A percentile compares a stretch with the other conserved stretches of the same genome.
Evolutionary conservation across 92 coral and sea anemone genomes (phyloP).

Genomic region (Porites lobata): DNA sequence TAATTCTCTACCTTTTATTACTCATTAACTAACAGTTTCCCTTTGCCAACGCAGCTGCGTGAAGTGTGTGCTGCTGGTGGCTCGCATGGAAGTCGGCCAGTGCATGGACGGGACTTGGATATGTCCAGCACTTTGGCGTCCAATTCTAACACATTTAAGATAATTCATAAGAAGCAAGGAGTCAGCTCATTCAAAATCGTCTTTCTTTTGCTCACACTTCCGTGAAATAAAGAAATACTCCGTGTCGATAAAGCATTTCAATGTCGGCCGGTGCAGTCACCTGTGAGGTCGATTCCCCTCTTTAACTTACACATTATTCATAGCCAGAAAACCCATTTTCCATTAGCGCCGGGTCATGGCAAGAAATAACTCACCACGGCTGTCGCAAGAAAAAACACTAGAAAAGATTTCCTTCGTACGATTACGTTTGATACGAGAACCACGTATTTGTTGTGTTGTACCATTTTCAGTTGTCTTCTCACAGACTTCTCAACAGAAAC

Average conservation of each 20-base stretch:
- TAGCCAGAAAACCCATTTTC: not conserved
- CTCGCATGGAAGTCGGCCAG: not conserved
- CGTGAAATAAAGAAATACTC: not conserved
- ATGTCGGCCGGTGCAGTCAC: constrained; percentile 14
- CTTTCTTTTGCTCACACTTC: not conserved
- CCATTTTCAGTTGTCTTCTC: not conserved
- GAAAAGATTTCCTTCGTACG: not conserved
- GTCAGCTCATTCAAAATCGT: not conserved
- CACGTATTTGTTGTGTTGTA: not conserved
- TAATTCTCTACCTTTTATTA: not conserved
- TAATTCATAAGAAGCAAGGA: not conserved
- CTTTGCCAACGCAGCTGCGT: constrained; percentile 29
- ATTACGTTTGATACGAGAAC: not conserved
- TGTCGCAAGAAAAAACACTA: not conserved
- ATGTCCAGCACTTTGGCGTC: not conserved
- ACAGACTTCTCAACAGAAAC: too few relatives aligned
- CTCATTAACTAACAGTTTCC: not conserved
- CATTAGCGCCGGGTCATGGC: constrained; percentile 6
- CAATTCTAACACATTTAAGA: not conserved
- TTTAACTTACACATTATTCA: constrained; percentile 41
- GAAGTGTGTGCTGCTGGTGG: constrained; percentile 25
- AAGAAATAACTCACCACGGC: not conserved
- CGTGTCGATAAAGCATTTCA: not conserved
- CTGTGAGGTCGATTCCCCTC: constrained; percentile 1
- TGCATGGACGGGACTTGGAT: not conserved